Evolutionary conservation across 2,113 vertebrate species (phyloP).

Genomic region (Okapia johnstoni): DNA sequence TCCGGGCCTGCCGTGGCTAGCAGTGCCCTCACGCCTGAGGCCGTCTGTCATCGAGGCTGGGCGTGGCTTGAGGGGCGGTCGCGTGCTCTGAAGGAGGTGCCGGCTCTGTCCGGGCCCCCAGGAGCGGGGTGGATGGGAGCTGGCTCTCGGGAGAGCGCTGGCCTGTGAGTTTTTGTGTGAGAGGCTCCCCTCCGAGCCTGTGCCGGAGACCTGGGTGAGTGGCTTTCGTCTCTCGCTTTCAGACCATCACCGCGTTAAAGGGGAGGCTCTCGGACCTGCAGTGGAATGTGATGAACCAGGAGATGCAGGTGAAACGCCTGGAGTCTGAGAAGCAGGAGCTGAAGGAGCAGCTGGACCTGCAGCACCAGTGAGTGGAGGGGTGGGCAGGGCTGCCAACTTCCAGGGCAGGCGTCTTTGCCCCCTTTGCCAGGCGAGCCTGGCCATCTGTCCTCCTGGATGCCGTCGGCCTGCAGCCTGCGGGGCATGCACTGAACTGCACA

Average conservation of each 20-base stretch:
- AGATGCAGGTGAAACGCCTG: constrained; percentile 85
- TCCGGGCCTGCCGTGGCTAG: fast-evolving
- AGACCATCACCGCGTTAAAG: constrained; percentile 86
- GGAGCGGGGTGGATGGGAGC: background rate
- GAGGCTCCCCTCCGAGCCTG: background rate
- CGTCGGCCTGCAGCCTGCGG: background rate
- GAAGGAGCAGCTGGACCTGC: constrained; percentile 89
- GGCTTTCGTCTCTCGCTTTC: background rate
- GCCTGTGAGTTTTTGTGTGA: background rate
- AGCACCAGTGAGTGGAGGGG: constrained; percentile 81
- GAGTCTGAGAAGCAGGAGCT: constrained; percentile 89
- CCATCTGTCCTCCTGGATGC: fast-evolving
- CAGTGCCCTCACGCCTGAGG: background rate
- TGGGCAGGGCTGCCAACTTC: fast-evolving
- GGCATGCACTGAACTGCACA: fast-evolving
- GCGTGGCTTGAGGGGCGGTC: fast-evolving
- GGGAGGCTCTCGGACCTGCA: constrained; percentile 90
- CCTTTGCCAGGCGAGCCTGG: background rate
- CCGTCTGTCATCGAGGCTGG: fast-evolving
- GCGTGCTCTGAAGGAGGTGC: background rate
- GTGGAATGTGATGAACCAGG: constrained; percentile 89
- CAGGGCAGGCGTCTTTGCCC: fast-evolving
- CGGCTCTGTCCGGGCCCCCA: background rate
- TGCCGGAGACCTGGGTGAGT: background rate
- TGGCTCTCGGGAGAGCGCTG: background rate